A percentile compares a stretch with the other conserved stretches of the same genome.
Conservation (phyloP, 2,113 vertebrate genomes). For the Paratilapia polleni region DNA sequence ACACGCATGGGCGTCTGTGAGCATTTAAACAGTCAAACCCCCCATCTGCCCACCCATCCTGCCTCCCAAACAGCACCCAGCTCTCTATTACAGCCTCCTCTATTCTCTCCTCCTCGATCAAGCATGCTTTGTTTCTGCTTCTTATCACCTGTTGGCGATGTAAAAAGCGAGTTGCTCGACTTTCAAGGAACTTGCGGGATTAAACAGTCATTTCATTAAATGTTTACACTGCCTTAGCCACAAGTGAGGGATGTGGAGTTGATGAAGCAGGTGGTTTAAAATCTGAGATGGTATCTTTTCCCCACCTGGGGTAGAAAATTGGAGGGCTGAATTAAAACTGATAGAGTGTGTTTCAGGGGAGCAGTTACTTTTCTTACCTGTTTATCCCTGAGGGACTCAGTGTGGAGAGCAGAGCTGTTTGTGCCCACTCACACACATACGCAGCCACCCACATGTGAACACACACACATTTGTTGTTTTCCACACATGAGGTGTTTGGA, state of each 20-base stretch:
- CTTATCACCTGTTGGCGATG: constrained; percentile 48
- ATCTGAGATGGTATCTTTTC: constrained; percentile 51
- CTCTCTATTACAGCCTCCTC: constrained; percentile 50
- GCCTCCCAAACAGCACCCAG: constrained; percentile 38
- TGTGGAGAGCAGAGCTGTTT: constrained; percentile 15
- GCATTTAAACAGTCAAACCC: constrained; percentile 72
- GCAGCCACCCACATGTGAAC: background rate
- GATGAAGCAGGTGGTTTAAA: constrained; percentile 28
- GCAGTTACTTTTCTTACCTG: constrained; percentile 52
- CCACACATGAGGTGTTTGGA: background rate
- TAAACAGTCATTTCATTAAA: constrained; percentile 58
- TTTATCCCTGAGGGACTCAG: constrained; percentile 65
- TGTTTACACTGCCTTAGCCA: constrained; percentile 44
- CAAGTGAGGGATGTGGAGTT: constrained; percentile 23
- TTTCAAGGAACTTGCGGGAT: constrained; percentile 52
- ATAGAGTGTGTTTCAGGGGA: constrained; percentile 50
- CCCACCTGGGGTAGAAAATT: constrained; percentile 39
- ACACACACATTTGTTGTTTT: background rate
- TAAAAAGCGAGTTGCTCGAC: constrained; percentile 30
- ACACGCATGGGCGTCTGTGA: constrained; percentile 74
- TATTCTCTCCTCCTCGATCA: constrained; percentile 26
- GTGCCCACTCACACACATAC: background rate
- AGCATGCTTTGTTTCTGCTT: constrained; percentile 30
- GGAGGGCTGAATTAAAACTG: constrained; percentile 59
- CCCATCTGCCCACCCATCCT: constrained; percentile 23